Conservation (phyloP, 2,113 vertebrate genomes). For the Antennarius striatus region DNA sequence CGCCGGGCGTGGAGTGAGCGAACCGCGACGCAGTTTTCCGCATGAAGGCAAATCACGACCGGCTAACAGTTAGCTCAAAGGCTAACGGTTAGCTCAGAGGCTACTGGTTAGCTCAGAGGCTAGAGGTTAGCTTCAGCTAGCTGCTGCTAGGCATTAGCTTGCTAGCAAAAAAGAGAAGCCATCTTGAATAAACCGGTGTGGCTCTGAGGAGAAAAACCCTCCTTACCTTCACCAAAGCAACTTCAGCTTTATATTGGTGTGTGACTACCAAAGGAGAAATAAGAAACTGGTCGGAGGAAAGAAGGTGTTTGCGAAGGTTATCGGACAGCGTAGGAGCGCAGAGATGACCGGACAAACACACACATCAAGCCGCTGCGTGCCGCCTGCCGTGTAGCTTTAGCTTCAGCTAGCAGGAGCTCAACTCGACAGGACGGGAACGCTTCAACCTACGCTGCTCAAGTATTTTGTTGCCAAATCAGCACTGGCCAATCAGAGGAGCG, state of each 20-base stretch:
- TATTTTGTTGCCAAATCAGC: constrained; percentile 60
- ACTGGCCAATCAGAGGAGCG: constrained; percentile 49
- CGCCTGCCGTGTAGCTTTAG: constrained; percentile 49
- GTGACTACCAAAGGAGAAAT: constrained; percentile 62
- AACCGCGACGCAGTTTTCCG: constrained; percentile 76
- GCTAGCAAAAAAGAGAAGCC: constrained; percentile 66
- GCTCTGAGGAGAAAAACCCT: constrained; percentile 23
- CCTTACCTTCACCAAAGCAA: constrained; percentile 79
- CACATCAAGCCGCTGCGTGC: constrained; percentile 29
- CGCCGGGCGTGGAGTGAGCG: neutral
- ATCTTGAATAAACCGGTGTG: constrained; percentile 75
- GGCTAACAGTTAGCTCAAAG: constrained; percentile 31
- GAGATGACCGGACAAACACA: constrained; percentile 39
- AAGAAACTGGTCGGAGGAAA: constrained; percentile 13
- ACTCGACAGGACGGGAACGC: constrained; percentile 30
- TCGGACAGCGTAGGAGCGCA: constrained; percentile 27
- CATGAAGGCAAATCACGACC: constrained; percentile 34
- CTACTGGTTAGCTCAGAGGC: constrained; percentile 37
- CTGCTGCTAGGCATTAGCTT: constrained; percentile 18
- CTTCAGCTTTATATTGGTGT: constrained; percentile 78
- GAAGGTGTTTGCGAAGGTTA: constrained; percentile 11
- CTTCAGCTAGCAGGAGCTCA: constrained; percentile 22
- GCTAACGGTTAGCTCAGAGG: constrained; percentile 34
- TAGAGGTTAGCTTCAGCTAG: constrained; percentile 30
- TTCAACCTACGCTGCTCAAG: constrained; percentile 41